Evolutionary conservation across 2,797 vertebrate genomes (phyloP).

Genomic region (Hippocampus kuda): DNA sequence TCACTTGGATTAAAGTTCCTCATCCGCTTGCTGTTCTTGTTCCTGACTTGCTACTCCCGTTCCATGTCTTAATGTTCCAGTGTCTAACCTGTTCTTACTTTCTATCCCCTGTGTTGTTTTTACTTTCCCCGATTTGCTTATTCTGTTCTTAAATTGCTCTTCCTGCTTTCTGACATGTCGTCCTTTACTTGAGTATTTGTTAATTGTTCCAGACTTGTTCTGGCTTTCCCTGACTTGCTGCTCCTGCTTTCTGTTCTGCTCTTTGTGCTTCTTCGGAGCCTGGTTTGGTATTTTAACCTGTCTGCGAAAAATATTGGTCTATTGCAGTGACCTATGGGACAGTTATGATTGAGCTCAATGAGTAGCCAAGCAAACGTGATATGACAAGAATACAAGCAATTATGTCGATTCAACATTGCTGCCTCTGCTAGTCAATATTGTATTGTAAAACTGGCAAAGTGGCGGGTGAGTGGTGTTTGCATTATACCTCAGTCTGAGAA

Average conservation of each 20-base stretch:
- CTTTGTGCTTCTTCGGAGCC: no score
- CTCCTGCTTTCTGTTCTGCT: background rate
- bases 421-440: background rate
- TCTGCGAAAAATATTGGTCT: no score
- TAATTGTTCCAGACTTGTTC: background rate
- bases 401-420: background rate
- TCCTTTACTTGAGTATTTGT: background rate
- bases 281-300: no score
- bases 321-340: background rate
- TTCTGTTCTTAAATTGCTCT: background rate
- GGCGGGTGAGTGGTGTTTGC: slow-evolving; percentile 11
- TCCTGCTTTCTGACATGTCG: background rate
- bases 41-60: no score
- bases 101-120: background rate
- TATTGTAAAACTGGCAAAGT: background rate
- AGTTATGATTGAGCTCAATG: background rate
- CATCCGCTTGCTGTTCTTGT: no score
- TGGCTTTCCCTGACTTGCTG: background rate
- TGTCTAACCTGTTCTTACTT: no score
- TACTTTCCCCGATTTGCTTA: background rate
- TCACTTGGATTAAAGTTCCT: no score
- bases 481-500: slow-evolving; percentile 55
- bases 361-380: background rate
- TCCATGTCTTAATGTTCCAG: no score
- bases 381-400: background rate